Evolutionary conservation across 1,140 invertebrate genomes (phyloP), one percentile per base, ranked within the genome.

Genomic region (Bombus sylvicola): DNA sequence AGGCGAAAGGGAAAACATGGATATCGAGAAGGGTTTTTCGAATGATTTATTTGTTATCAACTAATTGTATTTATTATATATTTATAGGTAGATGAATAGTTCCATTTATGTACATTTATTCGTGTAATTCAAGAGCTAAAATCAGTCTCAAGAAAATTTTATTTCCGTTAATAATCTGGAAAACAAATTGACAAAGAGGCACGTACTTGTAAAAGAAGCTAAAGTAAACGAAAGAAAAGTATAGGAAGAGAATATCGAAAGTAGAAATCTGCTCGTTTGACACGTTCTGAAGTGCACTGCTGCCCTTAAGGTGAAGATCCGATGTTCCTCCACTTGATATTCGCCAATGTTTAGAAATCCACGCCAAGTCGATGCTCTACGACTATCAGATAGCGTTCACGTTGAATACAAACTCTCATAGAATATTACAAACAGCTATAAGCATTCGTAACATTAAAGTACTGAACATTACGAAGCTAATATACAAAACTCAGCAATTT

Each of bases 181-280:
- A 57, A 79, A 79, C 41, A 79, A 79, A 66, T 79, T 79, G 18
- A 34, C 37, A 13, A 37, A 25, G 22, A 37, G n/a, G 57, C 37
- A 43, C 22, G 64, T 72, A 41, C 28, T 59, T 57, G 22, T 15
- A n/a, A 34, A 31, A 34, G n/a, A 68, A 22, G 43, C 25, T 53
- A 15, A 31, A 41, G 71, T 31, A 41, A 57, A 34, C 22, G 28
- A n/a, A 62, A 47, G 82, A 79, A 77, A 71, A 78, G 43, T 39
- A 28, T 9, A 59, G 47, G 47, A 22, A 22, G 37, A n/a, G 75
- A 71, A 71, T 84, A 84, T 84, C 82, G 66, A 79, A 37, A 31
- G 15, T 6, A 43, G 75, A 59, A 47, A 84, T 84, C 82, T 43
- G 75, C 82, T 84, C 75, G 82, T 84, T 84, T 69, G 66, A 76